Percentiles rank a stretch among this genome's conserved stretches.
Conservation (phyloP, 2,797 vertebrate genomes). For the Harpagifer antarcticus region DNA sequence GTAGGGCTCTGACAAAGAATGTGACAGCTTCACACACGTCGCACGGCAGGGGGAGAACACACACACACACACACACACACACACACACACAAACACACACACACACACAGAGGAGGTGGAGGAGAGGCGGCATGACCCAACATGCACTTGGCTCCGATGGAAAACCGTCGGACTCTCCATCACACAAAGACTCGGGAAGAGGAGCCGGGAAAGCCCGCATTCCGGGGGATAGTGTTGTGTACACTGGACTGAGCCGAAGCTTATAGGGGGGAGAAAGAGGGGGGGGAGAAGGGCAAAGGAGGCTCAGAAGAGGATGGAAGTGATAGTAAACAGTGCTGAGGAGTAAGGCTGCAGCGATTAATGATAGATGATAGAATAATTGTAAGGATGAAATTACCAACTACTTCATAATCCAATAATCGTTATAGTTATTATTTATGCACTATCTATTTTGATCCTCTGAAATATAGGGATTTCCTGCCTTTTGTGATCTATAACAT, state of each 20-base stretch:
- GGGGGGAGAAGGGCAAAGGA: conserved; percentile 10
- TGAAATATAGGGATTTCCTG: too few relatives aligned
- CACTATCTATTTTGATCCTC: too few relatives aligned
- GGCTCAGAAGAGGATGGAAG: conserved; percentile 40
- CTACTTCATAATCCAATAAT: too few relatives aligned
- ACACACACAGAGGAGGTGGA: conserved; percentile 35
- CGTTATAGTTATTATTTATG: too few relatives aligned
- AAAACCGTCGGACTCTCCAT: conserved; percentile 65
- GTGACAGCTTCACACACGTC: conserved; percentile 75
- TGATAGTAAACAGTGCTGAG: conserved; percentile 31
- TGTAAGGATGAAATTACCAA: too few relatives aligned
- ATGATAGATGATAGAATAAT: too few relatives aligned
- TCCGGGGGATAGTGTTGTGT: conserved; percentile 64
- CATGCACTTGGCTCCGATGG: conserved; percentile 69
- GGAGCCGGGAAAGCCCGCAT: conserved; percentile 66
- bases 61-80: conserved; percentile 36
- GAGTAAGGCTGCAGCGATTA: not conserved
- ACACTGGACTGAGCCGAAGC: conserved; percentile 59
- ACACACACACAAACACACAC: conserved; percentile 36
- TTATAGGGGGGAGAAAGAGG: conserved; percentile 17
- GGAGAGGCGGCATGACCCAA: conserved; percentile 78
- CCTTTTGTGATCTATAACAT: too few relatives aligned
- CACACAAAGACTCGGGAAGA: conserved; percentile 70
- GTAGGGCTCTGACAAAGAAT: conserved; percentile 75
- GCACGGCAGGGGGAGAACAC: conserved; percentile 32